Conservation (phyloP, 2,797 vertebrate genomes). For the Pelobates cultripes region DNA sequence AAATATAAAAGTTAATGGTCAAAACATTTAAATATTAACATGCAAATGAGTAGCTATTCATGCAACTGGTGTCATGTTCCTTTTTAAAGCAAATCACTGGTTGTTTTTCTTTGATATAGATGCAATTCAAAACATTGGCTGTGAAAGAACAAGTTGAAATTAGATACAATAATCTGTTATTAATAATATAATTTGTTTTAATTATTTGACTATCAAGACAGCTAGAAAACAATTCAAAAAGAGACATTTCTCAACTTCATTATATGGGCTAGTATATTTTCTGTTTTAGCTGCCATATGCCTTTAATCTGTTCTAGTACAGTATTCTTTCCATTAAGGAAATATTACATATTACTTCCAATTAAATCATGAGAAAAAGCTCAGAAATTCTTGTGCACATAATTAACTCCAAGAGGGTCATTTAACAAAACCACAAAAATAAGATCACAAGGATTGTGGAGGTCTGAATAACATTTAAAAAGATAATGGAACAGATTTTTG, state of each 20-base stretch:
- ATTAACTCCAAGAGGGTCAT: neutral
- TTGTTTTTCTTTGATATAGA: no score
- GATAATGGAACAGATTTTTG: neutral
- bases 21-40: no score
- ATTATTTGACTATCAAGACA: no score
- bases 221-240: neutral
- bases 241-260: neutral
- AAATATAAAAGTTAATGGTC: no score
- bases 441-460: neutral
- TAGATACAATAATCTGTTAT: no score
- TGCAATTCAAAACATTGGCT: no score
- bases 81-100: no score
- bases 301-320: neutral
- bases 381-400: neutral
- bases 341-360: neutral
- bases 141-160: no score
- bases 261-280: neutral
- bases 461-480: neutral
- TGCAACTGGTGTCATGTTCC: no score
- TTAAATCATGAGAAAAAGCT: neutral
- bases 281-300: conserved; percentile 11
- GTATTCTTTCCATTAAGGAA: conserved; percentile 1
- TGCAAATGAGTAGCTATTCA: no score
- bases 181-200: no score
- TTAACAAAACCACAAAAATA: neutral